phyloP scores from a whole-genome alignment of 2,797 vertebrate species.

The Eulemur mongoz region DNA sequence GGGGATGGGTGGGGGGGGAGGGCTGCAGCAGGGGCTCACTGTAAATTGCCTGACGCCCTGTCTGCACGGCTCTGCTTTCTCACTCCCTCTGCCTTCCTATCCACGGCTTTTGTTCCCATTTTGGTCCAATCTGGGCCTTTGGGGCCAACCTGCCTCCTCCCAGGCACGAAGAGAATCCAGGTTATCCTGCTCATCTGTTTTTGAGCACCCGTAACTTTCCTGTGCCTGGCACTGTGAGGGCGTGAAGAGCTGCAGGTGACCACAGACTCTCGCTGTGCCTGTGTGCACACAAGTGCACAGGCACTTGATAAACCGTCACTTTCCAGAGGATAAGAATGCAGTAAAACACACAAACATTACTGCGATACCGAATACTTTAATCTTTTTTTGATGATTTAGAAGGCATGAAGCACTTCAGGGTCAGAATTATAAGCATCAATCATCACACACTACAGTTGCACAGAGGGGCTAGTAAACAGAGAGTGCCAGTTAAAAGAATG shows the following conservation, averaged over 20 bases:
- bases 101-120: not conserved
- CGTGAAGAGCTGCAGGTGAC: not conserved
- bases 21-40: fast-evolving
- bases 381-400: constrained; percentile 73
- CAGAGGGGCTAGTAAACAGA: constrained; percentile 61
- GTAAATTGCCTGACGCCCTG: not conserved
- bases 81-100: not conserved
- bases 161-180: not conserved
- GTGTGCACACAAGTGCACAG: not conserved
- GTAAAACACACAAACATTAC: constrained; percentile 66
- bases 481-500: constrained; percentile 68
- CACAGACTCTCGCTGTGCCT: not conserved
- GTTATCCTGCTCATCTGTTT: not conserved
- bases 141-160: not conserved
- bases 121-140: not conserved
- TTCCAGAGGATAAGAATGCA: constrained; percentile 51
- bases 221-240: not conserved
- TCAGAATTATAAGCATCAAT: constrained; percentile 74
- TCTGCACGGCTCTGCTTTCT: not conserved
- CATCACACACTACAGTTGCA: constrained; percentile 14
- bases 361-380: constrained; percentile 69
- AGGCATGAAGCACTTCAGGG: constrained; percentile 61
- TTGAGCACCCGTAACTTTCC: not conserved
- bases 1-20: no score
- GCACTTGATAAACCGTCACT: constrained; percentile 31